Conservation (phyloP, 92 coral and sea anemone genomes). For the Paragorgia papillata region DNA sequence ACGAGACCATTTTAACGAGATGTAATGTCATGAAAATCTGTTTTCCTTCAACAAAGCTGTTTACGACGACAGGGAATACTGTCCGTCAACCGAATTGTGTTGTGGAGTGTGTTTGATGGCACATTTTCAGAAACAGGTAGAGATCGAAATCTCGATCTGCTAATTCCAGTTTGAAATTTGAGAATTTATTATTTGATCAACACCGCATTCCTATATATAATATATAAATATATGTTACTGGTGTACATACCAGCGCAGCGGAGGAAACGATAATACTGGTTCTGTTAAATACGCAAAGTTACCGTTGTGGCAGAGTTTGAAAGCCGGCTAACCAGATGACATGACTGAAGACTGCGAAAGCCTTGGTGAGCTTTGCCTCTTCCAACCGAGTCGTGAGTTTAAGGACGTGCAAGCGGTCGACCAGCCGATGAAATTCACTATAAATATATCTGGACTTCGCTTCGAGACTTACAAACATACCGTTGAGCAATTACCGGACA, state of each 20-base stretch:
- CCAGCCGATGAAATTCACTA: constrained; percentile 56
- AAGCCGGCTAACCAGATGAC: background rate
- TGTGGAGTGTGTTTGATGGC: background rate
- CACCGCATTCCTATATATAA: background rate
- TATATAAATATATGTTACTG: background rate
- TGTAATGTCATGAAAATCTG: background rate
- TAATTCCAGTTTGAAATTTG: background rate
- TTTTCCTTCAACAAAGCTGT: background rate
- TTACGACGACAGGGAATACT: background rate
- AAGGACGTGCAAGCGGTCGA: constrained; percentile 21
- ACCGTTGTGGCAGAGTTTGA: constrained; percentile 2
- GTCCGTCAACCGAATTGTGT: background rate
- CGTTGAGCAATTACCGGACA: constrained; percentile 79
- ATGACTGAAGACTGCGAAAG: constrained; percentile 3
- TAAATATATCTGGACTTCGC: constrained; percentile 91
- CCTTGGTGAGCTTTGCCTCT: constrained; percentile 11
- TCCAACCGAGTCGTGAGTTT: constrained; percentile 23
- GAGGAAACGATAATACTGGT: no score
- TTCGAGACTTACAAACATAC: constrained; percentile 91
- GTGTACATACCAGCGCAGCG: background rate
- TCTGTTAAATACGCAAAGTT: no score
- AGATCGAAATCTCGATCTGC: background rate
- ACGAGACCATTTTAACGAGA: background rate
- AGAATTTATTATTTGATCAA: background rate
- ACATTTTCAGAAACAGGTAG: background rate